Base-by-base conservation (phyloP, 2,113 vertebrate genomes). In the Sitta europaea region DNA sequence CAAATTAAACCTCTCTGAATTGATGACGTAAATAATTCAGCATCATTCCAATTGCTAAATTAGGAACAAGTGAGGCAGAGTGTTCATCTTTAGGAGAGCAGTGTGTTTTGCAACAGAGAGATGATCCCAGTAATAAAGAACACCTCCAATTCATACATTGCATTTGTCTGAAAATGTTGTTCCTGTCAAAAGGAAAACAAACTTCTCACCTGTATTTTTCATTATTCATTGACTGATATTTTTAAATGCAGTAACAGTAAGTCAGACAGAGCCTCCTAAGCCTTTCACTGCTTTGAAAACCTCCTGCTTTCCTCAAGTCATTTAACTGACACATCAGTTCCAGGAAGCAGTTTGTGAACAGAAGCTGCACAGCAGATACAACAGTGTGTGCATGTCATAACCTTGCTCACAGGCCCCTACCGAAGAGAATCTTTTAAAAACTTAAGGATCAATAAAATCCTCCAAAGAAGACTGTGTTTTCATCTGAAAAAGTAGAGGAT, bases 1-100 rank as follows among this genome's bases (percentile, higher is more conserved):
- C 92, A 91, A 95, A 88, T 95, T 77, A 95, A 94, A 91, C 23
- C 73, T 94, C 73, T 75, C 73, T 58, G 93, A 92, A 92, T 22
- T 85, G 74, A 75, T 2, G 25, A 75, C 2, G 7, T 81, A 94
- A 94, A 94, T 94, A 92, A 95, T 95, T 96, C 86, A 92, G 62
- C 38, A 61, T 91, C 80, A 86, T 57, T 91, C 25, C 57, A 54
- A 78, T 95, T 68, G 75, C 61, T 82, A 78, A 78, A 85, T 14
- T 50, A 53, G 77, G 84, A 91, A 87, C 51, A 86, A 96, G 36
- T 47, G 61, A 92, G 73, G 61, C 58, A 90, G 57, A 63, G 31
- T 19, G 27, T 10, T 75, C 48, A 53, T 81, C 61, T 81, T 81
- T 11, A 77, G 36, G n/a, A 95, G 40, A 72, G n/a, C 53, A 59